These are phyloP conservation scores for Nebria brevicollis DNA, from an alignment of 2,888 invertebrate species.

Conservation along the genomic window DNA sequence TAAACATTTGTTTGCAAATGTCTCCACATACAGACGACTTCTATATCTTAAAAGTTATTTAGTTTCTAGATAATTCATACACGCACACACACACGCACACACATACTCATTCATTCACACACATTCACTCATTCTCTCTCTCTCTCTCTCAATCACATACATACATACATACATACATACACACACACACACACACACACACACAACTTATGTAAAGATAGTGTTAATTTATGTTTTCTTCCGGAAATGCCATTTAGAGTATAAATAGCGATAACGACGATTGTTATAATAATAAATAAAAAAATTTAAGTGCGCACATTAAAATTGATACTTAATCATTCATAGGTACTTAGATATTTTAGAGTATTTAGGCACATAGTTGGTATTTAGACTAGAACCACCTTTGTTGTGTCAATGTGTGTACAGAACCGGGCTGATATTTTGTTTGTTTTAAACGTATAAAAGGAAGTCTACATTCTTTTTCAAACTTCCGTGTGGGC, in stretches of 20 bases:
- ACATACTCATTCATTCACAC: too few species aligned
- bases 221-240: neutral
- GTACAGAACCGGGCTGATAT: neutral
- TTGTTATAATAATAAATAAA: too few species aligned
- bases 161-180: constrained; percentile 18
- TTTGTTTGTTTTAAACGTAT: neutral
- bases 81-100: too few species aligned
- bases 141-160: neutral
- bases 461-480: neutral
- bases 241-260: neutral
- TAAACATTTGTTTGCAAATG: neutral
- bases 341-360: too few species aligned
- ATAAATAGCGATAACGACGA: neutral
- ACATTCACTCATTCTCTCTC: too few species aligned
- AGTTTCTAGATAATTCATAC: neutral
- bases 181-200: constrained; percentile 18
- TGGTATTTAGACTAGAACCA: neutral
- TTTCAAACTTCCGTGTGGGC: neutral
- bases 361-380: neutral
- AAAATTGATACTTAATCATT: neutral
- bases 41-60: neutral
- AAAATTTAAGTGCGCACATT: neutral
- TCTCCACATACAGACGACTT: neutral
- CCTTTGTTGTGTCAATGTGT: neutral
- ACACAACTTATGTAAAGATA: neutral